Percentiles rank a stretch among this genome's conserved stretches.
These are phyloP conservation scores for Haliclona indistincta DNA, from an alignment of 37 sponge, comb jelly and placozoan species.

Conservation along the genomic window DNA sequence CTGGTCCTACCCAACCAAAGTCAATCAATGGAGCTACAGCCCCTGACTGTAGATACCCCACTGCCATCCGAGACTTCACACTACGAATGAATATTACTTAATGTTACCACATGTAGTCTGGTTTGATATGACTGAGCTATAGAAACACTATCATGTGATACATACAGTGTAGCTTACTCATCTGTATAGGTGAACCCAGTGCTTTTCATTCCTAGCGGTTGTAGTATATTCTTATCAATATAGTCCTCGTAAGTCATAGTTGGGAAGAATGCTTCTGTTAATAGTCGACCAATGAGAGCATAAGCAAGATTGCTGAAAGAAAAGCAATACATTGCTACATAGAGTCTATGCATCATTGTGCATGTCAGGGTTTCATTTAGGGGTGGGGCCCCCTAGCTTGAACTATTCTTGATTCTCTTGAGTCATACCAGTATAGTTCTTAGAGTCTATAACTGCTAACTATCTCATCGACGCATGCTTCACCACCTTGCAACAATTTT, in stretches of 20 bases:
- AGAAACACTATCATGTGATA: neutral
- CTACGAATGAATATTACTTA: conserved; percentile 9
- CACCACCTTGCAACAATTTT: no score
- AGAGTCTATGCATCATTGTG: no score
- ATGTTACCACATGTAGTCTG: neutral
- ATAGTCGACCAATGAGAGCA: conserved; percentile 25
- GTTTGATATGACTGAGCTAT: no score
- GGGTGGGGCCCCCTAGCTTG: no score
- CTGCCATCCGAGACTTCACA: conserved; percentile 54
- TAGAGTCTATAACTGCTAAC: no score
- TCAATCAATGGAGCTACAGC: conserved; percentile 51
- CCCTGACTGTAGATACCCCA: conserved; percentile 61
- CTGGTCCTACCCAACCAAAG: conserved; percentile 64
- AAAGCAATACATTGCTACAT: neutral
- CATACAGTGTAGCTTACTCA: conserved; percentile 26
- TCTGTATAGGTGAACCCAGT: conserved; percentile 71
- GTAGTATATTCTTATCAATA: conserved; percentile 49
- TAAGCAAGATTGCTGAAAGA: conserved; percentile 45
- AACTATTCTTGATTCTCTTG: no score
- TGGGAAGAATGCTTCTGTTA: conserved; percentile 14
- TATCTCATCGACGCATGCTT: no score
- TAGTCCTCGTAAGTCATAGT: conserved; percentile 64
- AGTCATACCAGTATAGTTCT: no score
- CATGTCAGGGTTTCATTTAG: no score
- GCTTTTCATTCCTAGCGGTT: conserved; percentile 52